Base-by-base conservation (phyloP, 2,888 invertebrate genomes). In the Serripes groenlandicus region DNA sequence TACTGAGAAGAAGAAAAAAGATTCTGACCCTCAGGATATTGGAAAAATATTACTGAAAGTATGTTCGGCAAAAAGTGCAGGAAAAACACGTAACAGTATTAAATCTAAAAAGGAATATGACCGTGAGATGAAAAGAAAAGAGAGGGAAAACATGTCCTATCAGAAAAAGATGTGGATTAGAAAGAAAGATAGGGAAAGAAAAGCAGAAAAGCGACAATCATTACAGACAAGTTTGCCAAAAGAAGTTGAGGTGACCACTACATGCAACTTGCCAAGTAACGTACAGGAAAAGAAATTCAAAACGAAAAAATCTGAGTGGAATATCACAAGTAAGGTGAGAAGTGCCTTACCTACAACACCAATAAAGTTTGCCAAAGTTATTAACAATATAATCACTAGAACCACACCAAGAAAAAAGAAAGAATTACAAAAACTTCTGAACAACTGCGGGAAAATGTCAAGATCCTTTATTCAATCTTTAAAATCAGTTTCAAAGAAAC, bases 1-100 rank as follows among this genome's bases (percentile, higher is more conserved):
- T 74, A 74, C 74, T 72, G 68, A 79, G 58, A 79, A 37, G 60
- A 79, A 79, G 69, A 79, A 74, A 68, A 54, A 79, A n/a, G n/a
- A n/a, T n/a, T n/a, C n/a, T n/a, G n/a, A n/a, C n/a, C n/a, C n/a
- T 66, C 78, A 74, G n/a, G n/a, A n/a, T n/a, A n/a, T n/a, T n/a
- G n/a, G n/a, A n/a, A n/a, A n/a, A n/a, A 78, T 35, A 52, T 62
- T 66, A 78, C n/a, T n/a, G n/a, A n/a, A n/a, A n/a, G n/a, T n/a
- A n/a, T n/a, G n/a, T n/a, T n/a, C n/a, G n/a, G n/a, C n/a, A n/a
- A n/a, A n/a, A n/a, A n/a, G n/a, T n/a, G n/a, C n/a, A n/a, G n/a
- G n/a, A n/a, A n/a, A n/a, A n/a, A n/a, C n/a, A n/a, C n/a, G n/a
- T n/a, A n/a, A n/a, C n/a, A n/a, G n/a, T n/a, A n/a, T n/a, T n/a